Evolutionary conservation across 2,888 invertebrate species (phyloP), one percentile per base, ranked within the genome.

Genomic region (Parnassius apollo): DNA sequence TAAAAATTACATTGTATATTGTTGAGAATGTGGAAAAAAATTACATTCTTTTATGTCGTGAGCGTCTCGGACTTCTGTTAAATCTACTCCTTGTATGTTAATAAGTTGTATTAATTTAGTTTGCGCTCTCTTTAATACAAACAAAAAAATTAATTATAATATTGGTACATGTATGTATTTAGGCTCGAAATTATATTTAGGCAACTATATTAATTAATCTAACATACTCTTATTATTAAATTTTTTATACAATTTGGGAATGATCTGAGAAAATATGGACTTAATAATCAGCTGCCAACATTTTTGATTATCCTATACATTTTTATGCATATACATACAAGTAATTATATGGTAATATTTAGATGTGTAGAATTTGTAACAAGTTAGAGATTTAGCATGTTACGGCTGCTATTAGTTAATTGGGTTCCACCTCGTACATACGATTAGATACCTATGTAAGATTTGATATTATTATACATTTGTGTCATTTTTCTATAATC

Each of bases 51-150:
- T 86, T 81, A 80, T 35, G 82, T 83, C 81, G 84, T 83, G 80
- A 80, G 76, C 85, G 77, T 79, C 80, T 76, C 75, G 66, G 65
- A 61, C 78, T 75, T 83, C 70, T 75, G 75, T 69, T 71, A 73
- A 75, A 75, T 78, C 71, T 7, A 69, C 76, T 78, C 68, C 69
- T 82, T 81, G 79, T 85, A 83, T 82, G 82, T 84, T 68, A 76
- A 81, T 86, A 84, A 86, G 85, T 88, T 88, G 87, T 89, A 87
- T 82, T 88, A 88, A 88, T 82, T 85, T 85, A 84, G 82, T 79
- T 82, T 71, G 85, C 68, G 74, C 73, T 75, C 86, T 89, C 88
- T 85, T 71, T 79, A 80, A 82, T 77, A 74, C 78, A 79, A 83
- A 77, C 75, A 71, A 80, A 68, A 75, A 76, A 73, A 75, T 75